Conservation (phyloP, 2,888 invertebrate species). For the Erebia ligea region DNA sequence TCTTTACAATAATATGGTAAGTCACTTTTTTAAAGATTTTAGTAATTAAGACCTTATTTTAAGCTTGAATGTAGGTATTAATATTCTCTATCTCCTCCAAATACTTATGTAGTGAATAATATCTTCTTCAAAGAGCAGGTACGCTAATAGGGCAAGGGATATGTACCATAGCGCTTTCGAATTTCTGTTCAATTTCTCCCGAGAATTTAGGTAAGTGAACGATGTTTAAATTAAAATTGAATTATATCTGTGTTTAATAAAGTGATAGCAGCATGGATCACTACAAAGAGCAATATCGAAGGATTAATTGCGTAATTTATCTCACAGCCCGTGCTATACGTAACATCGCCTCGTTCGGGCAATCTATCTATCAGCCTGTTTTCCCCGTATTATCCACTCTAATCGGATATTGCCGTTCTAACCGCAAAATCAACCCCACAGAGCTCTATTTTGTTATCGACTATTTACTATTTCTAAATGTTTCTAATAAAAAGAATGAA, state of each 20-base stretch:
- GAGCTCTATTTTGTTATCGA: constrained; percentile 11
- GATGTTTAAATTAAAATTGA: constrained; percentile 18
- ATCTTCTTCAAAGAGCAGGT: too few relatives aligned
- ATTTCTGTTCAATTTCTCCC: too few relatives aligned
- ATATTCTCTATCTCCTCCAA: too few relatives aligned
- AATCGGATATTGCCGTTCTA: constrained; percentile 20
- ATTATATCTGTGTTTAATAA: constrained; percentile 32
- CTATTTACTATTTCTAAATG: neutral
- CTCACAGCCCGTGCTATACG: constrained; percentile 36
- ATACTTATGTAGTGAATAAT: too few relatives aligned
- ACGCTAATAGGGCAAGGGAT: too few relatives aligned
- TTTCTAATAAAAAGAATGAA: neutral
- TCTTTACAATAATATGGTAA: too few relatives aligned
- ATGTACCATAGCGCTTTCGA: too few relatives aligned
- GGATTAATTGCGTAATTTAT: constrained; percentile 41
- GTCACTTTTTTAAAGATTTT: too few relatives aligned
- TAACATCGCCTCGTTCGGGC: constrained; percentile 19
- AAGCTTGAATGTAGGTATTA: too few relatives aligned
- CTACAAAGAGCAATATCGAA: constrained; percentile 40
- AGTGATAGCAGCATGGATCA: constrained; percentile 36
- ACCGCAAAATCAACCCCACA: constrained; percentile 21
- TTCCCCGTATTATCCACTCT: constrained; percentile 25
- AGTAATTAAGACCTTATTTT: too few relatives aligned
- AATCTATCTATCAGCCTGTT: constrained; percentile 27
- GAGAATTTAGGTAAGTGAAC: neutral